Percentiles rank a stretch among this genome's conserved stretches.
Conservation (phyloP, 2,797 vertebrate genomes). For the Hydrolagus colliei region DNA sequence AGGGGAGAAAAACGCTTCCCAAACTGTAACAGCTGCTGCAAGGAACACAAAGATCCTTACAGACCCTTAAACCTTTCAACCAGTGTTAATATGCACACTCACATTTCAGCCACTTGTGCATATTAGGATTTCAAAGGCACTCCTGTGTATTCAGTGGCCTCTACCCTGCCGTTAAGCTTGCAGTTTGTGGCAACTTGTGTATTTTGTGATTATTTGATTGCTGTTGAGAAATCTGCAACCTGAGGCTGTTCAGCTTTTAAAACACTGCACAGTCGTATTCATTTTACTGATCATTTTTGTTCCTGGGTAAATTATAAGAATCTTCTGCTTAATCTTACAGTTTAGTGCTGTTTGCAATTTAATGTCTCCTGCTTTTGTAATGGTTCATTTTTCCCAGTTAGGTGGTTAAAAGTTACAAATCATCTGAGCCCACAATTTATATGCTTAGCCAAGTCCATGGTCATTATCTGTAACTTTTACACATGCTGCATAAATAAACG, state of each 20-base stretch:
- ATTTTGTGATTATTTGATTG: neutral
- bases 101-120: neutral
- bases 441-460: too few species aligned
- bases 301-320: neutral
- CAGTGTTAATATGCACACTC: neutral
- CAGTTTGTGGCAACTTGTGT: neutral
- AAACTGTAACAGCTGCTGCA: neutral
- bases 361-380: neutral
- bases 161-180: neutral
- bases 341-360: neutral
- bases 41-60: slow-evolving; percentile 1
- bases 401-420: neutral
- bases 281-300: neutral
- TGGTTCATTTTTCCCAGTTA: neutral
- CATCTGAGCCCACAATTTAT: neutral
- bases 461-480: too few species aligned
- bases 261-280: neutral
- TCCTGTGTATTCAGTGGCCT: neutral
- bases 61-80: slow-evolving; percentile 1
- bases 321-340: neutral
- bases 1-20: too few species aligned
- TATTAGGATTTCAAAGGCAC: neutral
- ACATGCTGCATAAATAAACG: too few species aligned
- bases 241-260: neutral
- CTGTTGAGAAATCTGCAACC: neutral